Percentiles rank a stretch among this genome's conserved stretches.
phyloP scores from a whole-genome alignment of 2,888 invertebrate genomes.

The Lithosia quadra region DNA sequence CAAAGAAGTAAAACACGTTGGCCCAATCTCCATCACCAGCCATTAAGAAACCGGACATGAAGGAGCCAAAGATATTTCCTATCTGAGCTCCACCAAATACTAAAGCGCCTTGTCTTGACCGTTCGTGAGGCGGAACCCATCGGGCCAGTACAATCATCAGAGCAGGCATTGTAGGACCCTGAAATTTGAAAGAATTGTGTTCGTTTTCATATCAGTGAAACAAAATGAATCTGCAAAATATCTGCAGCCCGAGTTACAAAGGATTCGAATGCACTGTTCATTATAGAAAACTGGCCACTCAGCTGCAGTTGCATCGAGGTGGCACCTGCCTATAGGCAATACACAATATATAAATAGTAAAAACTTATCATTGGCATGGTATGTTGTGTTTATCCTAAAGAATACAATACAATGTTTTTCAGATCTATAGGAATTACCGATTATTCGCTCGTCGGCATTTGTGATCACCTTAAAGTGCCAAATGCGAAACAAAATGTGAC shows the following conservation, averaged over 20 bases:
- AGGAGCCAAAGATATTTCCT: slow-evolving; percentile 87
- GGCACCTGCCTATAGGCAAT: too few relatives aligned
- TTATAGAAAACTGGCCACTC: too few relatives aligned
- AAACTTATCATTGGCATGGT: neutral
- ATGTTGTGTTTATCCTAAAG: neutral
- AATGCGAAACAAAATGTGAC: neutral
- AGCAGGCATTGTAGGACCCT: slow-evolving; percentile 92
- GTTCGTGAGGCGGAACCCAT: slow-evolving; percentile 88
- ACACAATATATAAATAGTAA: too few relatives aligned
- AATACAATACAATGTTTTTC: too few relatives aligned
- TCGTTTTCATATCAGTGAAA: neutral
- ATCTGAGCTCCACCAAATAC: slow-evolving; percentile 88
- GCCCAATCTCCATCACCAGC: slow-evolving; percentile 85
- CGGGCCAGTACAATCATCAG: slow-evolving; percentile 88
- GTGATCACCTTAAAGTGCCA: neutral
- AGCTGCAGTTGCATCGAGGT: too few relatives aligned
- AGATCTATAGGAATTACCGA: too few relatives aligned
- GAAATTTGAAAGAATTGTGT: slow-evolving; percentile 47
- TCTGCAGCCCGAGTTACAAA: too few relatives aligned
- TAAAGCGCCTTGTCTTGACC: slow-evolving; percentile 87
- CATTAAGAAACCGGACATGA: slow-evolving; percentile 85
- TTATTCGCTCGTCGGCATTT: too few relatives aligned
- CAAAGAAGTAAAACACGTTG: slow-evolving; percentile 88
- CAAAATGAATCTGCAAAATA: neutral
- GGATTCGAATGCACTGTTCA: too few relatives aligned